phyloP scores from a whole-genome alignment of 2,113 vertebrate species.

The Corynorhinus townsendii region DNA sequence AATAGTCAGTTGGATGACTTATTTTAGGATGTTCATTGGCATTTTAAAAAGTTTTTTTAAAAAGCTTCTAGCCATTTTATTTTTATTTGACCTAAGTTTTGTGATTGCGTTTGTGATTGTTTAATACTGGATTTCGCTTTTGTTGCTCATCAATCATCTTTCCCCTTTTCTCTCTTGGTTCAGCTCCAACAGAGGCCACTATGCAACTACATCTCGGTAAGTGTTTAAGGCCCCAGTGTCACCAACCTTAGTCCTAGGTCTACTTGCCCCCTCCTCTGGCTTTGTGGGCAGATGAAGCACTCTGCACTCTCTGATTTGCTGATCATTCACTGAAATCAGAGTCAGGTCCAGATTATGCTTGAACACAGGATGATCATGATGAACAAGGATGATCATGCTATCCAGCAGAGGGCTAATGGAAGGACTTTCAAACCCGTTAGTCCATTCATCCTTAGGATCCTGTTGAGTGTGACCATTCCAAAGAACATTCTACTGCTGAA shows the following conservation, averaged over 20 bases:
- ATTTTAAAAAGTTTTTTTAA: neutral
- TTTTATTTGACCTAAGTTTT: neutral
- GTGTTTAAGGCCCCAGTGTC: constrained; percentile 65
- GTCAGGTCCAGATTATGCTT: neutral
- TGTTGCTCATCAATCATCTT: constrained; percentile 10
- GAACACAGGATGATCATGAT: neutral
- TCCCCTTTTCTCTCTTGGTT: constrained; percentile 57
- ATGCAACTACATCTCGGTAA: constrained; percentile 91
- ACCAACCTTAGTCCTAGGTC: neutral
- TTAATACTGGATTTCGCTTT: neutral
- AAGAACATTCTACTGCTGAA: neutral
- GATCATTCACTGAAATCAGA: neutral
- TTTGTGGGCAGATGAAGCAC: neutral
- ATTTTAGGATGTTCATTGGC: neutral
- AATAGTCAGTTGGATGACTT: neutral
- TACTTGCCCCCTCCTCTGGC: neutral
- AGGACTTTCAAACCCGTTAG: neutral
- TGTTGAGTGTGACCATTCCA: neutral
- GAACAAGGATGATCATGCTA: rapidly evolving
- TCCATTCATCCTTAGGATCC: neutral
- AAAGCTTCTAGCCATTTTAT: neutral
- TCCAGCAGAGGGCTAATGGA: neutral
- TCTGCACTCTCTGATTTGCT: neutral
- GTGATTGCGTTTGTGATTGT: neutral
- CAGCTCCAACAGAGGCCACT: constrained; percentile 94